Conservation (phyloP, 2,888 invertebrate genomes). For the Camponotus fellah region DNA sequence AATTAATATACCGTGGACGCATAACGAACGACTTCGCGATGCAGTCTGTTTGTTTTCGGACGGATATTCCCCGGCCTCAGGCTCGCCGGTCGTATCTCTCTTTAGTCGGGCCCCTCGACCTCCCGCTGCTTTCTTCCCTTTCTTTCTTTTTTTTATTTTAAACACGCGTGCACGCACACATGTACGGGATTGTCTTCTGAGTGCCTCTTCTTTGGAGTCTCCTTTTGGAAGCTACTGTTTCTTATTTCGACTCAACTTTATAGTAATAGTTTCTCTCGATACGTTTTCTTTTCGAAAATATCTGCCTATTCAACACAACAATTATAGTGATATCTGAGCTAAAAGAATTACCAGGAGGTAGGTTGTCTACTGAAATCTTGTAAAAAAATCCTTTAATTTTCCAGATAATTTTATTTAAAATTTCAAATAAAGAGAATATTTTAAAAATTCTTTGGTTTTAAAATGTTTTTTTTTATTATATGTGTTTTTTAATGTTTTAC, state of each 20-base stretch:
- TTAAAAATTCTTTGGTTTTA: too few relatives aligned
- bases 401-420: too few relatives aligned
- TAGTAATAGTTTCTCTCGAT: not conserved
- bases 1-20: slow-evolving; percentile 85
- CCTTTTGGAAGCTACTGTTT: slow-evolving; percentile 29
- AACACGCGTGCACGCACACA: slow-evolving; percentile 65
- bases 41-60: slow-evolving; percentile 85
- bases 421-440: too few relatives aligned
- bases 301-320: not conserved
- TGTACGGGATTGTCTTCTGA: slow-evolving; percentile 5
- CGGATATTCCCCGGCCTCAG: slow-evolving; percentile 71
- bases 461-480: too few relatives aligned
- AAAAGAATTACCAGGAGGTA: too few relatives aligned
- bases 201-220: slow-evolving; percentile 3
- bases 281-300: not conserved
- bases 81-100: slow-evolving; percentile 75
- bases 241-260: slow-evolving; percentile 18
- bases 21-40: slow-evolving; percentile 84
- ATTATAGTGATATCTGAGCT: not conserved
- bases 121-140: slow-evolving; percentile 77
- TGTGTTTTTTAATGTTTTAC: too few relatives aligned
- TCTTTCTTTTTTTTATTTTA: slow-evolving; percentile 74
- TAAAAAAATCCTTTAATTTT: too few relatives aligned
- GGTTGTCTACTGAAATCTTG: too few relatives aligned
- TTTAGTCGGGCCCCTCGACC: slow-evolving; percentile 74